Base-by-base conservation (phyloP, 2,888 invertebrate genomes). In the Tanytarsus gracilentus region DNA sequence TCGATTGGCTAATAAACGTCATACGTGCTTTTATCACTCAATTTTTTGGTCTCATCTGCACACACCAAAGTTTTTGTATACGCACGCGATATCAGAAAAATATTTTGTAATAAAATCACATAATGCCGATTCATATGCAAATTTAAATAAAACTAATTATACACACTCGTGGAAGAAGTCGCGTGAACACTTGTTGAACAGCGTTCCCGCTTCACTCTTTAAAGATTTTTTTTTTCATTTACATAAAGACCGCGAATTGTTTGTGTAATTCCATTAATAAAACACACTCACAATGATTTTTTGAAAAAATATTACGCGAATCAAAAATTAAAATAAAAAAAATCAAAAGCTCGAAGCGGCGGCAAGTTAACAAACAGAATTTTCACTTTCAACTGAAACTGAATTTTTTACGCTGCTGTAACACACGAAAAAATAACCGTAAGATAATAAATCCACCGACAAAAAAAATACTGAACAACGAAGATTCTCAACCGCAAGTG, bases 301-400 rank as follows among this genome's bases (percentile, higher is more conserved):
- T n/a, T n/a, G n/a, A n/a, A n/a, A n/a, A n/a, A n/a, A n/a, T n/a
- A n/a, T n/a, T 9, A 23, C 48, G 11, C 48, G 48, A 16, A 16
- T 23, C 9, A 48, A 48, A 23, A 14, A 48, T 25, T 9, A 11
- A 23, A 18, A 48, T n/a, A 48, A 8, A 48, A 48, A 7, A 11
- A 23, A 23, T n/a, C n/a, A n/a, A n/a, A n/a, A n/a, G n/a, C n/a
- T n/a, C n/a, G n/a, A n/a, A n/a, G n/a, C n/a, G 33, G 23, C 51
- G 51, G 26, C 16, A 33, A 11, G 36, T 16, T 21, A 23, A 30
- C 25, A 53, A 53, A 30, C 25, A 53, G 53, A 53, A 53, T 53
- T 53, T 40, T 53, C 53, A 53, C 53, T 53, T 53, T 53, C 53
- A 53, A 14, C 53, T 9, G 53, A 50, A 23, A n/a, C n/a, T 48